Percentiles rank a stretch among this genome's conserved stretches.
These are phyloP conservation scores for Mesoclemmys tuberculata DNA, from an alignment of 2,113 vertebrate genomes.

Conservation along the genomic window DNA sequence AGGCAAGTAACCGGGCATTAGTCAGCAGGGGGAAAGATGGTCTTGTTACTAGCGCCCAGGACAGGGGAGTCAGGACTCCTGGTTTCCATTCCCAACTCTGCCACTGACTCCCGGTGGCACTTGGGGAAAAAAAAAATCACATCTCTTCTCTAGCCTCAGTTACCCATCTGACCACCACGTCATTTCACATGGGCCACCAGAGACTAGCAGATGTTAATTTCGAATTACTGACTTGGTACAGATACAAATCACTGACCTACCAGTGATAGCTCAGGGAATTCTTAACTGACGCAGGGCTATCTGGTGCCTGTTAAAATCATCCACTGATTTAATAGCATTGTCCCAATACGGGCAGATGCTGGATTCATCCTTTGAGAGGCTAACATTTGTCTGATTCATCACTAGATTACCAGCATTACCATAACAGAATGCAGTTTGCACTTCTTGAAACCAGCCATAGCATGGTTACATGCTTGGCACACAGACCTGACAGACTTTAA, in stretches of 20 bases:
- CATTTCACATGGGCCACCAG: background rate
- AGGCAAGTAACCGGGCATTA: background rate
- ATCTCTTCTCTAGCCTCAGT: background rate
- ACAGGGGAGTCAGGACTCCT: background rate
- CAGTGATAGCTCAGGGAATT: background rate
- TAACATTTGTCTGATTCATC: background rate
- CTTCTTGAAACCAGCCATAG: too few relatives aligned
- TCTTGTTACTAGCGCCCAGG: background rate
- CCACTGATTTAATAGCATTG: background rate
- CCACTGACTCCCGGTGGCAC: background rate
- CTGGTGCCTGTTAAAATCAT: background rate
- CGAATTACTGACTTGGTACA: background rate
- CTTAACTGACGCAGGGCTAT: background rate
- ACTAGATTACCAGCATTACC: background rate
- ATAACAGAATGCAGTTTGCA: background rate
- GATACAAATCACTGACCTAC: background rate
- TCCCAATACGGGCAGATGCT: background rate
- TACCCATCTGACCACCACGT: background rate
- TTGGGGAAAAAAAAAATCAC: background rate
- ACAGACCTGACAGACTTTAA: background rate
- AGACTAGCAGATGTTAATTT: background rate
- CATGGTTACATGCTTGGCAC: background rate
- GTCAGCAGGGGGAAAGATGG: background rate
- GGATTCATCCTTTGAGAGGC: background rate
- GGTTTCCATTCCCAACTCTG: background rate